phyloP scores from a whole-genome alignment of 1,140 invertebrate genomes.

The Aphaenogaster rudis region DNA sequence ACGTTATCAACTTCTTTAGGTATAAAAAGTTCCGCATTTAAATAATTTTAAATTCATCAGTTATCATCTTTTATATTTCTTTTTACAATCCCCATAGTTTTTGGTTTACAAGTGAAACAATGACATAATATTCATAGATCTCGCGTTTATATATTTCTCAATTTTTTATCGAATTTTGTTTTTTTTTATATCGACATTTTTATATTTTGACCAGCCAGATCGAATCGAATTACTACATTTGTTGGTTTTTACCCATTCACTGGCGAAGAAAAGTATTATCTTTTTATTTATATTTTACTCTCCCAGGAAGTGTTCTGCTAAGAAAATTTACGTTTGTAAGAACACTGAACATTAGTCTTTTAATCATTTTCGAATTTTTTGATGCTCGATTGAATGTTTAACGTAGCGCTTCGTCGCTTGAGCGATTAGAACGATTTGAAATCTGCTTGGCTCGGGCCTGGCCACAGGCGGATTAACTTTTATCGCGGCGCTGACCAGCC shows the following conservation, averaged over 20 bases:
- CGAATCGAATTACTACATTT: too few relatives aligned
- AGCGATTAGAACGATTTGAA: conserved; percentile 43
- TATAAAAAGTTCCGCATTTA: not conserved
- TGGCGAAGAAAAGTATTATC: too few relatives aligned
- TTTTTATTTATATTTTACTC: not conserved
- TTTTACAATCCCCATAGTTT: not conserved
- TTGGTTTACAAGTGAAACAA: not conserved
- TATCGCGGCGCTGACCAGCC: conserved; percentile 68
- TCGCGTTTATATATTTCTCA: not conserved
- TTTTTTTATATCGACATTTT: not conserved
- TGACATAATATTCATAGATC: not conserved
- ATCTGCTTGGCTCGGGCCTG: conserved; percentile 29
- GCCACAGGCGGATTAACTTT: conserved; percentile 50
- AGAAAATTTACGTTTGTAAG: not conserved
- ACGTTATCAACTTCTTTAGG: too few relatives aligned
- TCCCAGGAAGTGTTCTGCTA: not conserved
- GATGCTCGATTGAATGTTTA: not conserved
- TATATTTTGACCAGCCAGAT: too few relatives aligned
- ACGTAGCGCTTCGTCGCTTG: conserved; percentile 2
- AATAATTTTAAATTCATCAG: not conserved
- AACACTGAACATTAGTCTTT: not conserved
- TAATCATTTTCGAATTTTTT: not conserved
- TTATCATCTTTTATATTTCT: not conserved
- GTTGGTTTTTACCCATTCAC: too few relatives aligned
- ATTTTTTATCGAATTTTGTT: not conserved